Evolutionary conservation across 2,888 invertebrate genomes (phyloP), one percentile per base, ranked within the genome.

Genomic region (Azorinus chamasolen): DNA sequence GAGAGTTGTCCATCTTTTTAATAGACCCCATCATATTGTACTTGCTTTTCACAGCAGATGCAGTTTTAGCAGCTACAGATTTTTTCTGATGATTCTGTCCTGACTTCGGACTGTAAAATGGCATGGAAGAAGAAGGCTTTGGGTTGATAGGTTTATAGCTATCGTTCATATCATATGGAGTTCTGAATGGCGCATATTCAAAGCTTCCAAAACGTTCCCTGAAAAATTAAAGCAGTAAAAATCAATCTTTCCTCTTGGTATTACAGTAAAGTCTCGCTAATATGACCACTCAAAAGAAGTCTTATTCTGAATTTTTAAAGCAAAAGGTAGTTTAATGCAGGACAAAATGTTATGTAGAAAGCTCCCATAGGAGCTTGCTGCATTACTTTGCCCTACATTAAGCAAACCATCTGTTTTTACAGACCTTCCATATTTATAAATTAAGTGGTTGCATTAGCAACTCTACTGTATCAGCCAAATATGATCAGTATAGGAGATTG

Each of bases 181-280:
- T 95, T 83, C 95, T 95, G 87, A 95, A 95, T 0, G 95, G 95
- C 0, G 97, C 96, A 93, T 96, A 96, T 32, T 95, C 94, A 90
- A 97, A 97, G 79, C 94, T 94, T 0, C 96, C 96, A 92, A 96
- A 96, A 87, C 95, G 95, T 46, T 95, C 94, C 72, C 95, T 92
- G 86, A 39, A 84, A 83, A 61, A 48, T 43, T n/a, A 45, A 12
- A 45, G 20, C n/a, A 45, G 14, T 8, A 45, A 45, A 45, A 45
- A 4, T 10, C 32, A 45, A 14, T 45, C 20, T 41, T 41, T 41
- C 14, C 41, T 8, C 2, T 0, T 2, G 25, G 39, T 2, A n/a
- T n/a, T n/a, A n/a, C n/a, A n/a, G n/a, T n/a, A n/a, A n/a, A n/a
- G n/a, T n/a, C n/a, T n/a, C n/a, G n/a, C n/a, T n/a, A n/a, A n/a